A percentile compares a stretch with the other conserved stretches of the same genome.
These are phyloP conservation scores for Apaloderma vittatum DNA, from an alignment of 2,113 vertebrate genomes.

Conservation along the genomic window DNA sequence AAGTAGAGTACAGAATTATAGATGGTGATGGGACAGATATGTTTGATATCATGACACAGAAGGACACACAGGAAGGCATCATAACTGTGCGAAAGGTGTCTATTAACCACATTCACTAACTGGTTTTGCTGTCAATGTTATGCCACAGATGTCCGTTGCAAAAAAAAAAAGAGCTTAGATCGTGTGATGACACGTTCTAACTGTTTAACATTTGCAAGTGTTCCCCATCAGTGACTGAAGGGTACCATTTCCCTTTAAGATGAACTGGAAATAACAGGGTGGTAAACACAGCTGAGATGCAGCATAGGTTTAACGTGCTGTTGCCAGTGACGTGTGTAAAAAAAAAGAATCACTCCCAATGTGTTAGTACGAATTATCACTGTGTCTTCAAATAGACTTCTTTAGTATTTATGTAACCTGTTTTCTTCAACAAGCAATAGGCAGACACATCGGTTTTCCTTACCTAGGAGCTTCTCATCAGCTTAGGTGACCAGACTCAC, in stretches of 20 bases:
- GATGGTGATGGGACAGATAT: constrained; percentile 84
- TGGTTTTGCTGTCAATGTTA: neutral
- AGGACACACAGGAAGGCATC: constrained; percentile 84
- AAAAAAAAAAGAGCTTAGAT: neutral
- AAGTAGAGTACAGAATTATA: constrained; percentile 84
- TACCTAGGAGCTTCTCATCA: neutral
- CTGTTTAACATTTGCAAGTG: neutral
- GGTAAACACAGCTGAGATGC: neutral
- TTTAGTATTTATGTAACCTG: neutral
- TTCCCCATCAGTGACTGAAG: neutral
- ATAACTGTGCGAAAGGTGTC: constrained; percentile 84
- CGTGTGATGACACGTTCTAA: neutral
- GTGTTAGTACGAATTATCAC: neutral
- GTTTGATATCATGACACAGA: constrained; percentile 84
- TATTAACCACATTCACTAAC: neutral
- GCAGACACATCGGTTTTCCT: neutral
- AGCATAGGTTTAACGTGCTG: neutral
- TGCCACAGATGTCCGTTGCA: neutral
- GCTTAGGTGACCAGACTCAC: neutral
- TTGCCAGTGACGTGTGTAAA: neutral
- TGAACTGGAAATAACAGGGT: neutral
- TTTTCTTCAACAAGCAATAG: neutral
- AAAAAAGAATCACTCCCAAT: neutral
- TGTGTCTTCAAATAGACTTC: neutral
- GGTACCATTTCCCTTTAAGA: neutral